Evolutionary conservation across 2,113 vertebrate species (phyloP).

Genomic region (Brachionichthys hirsutus): DNA sequence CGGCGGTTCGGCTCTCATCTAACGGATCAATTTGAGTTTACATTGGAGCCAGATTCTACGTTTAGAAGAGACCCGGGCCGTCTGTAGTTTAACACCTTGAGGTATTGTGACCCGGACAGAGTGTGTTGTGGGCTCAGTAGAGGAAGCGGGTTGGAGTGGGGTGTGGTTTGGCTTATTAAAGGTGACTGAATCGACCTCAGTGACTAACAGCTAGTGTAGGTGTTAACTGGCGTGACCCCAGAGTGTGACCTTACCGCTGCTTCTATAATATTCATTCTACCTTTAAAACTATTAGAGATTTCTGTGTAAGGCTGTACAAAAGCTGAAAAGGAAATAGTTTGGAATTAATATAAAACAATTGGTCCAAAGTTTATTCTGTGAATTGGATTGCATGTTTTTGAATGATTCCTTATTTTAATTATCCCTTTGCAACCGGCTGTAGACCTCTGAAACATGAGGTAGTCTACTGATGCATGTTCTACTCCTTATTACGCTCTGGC

Average conservation of each 20-base stretch:
- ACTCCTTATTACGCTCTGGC: conserved; percentile 1
- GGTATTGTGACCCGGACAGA: conserved; percentile 42
- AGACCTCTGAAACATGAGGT: conserved; percentile 17
- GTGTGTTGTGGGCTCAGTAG: conserved; percentile 64
- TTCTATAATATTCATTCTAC: conserved; percentile 3
- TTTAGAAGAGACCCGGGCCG: no score
- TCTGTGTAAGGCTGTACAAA: background rate
- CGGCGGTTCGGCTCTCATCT: no score
- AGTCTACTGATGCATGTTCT: conserved; percentile 22
- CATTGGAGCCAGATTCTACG: no score
- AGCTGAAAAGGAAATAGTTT: background rate
- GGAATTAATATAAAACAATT: no score
- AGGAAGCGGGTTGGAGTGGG: conserved; percentile 62
- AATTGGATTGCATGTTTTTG: background rate
- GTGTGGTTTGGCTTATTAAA: conserved; percentile 61
- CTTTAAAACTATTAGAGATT: background rate
- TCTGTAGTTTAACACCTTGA: conserved; percentile 48
- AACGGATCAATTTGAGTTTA: no score
- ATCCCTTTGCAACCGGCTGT: conserved; percentile 29
- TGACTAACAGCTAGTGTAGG: conserved; percentile 34
- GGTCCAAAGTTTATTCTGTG: background rate
- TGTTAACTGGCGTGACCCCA: conserved; percentile 24
- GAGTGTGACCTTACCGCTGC: conserved; percentile 2
- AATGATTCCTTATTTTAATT: background rate
- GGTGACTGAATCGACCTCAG: conserved; percentile 53